Percentiles rank a stretch among this genome's conserved stretches.
Evolutionary conservation across 2,888 invertebrate species (phyloP).

Genomic region (Scaptomyza polygonia): DNA sequence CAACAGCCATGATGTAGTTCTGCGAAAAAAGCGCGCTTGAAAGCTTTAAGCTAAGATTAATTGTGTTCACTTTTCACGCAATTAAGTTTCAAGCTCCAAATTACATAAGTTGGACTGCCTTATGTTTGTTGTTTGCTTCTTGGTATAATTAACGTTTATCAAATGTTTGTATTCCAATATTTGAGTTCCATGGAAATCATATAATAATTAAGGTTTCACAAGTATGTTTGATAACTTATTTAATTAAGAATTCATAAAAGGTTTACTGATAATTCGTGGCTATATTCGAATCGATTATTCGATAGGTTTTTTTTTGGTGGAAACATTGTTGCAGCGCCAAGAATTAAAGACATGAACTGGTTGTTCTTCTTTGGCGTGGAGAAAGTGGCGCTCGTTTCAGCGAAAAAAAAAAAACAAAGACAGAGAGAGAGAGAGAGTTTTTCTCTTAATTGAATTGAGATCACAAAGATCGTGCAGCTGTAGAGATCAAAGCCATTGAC

Average conservation of each 20-base stretch:
- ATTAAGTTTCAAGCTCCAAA: background rate
- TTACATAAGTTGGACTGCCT: background rate
- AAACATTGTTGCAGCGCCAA: constrained; percentile 28
- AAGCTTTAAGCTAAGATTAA: background rate
- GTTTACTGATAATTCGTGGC: background rate
- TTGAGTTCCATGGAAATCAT: background rate
- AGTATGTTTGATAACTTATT: too few relatives aligned
- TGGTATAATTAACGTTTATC: background rate
- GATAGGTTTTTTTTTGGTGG: background rate
- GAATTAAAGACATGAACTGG: constrained; percentile 45
- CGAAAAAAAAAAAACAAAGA: constrained; percentile 5
- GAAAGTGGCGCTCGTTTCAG: constrained; percentile 43
- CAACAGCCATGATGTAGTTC: background rate
- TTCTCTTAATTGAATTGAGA: constrained; percentile 66
- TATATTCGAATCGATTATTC: background rate
- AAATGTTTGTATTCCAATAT: background rate
- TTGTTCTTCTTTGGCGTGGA: constrained; percentile 39
- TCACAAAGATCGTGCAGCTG: constrained; percentile 38
- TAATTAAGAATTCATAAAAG: too few relatives aligned
- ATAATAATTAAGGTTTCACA: background rate
- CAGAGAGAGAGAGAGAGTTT: constrained; percentile 35
- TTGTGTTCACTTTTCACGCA: background rate
- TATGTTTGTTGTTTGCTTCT: background rate
- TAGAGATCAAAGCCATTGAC: constrained; percentile 35
- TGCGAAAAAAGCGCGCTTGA: background rate